Evolutionary conservation across 2,888 invertebrate genomes (phyloP), one percentile per base, ranked within the genome.

Genomic region (Plusia festucae): DNA sequence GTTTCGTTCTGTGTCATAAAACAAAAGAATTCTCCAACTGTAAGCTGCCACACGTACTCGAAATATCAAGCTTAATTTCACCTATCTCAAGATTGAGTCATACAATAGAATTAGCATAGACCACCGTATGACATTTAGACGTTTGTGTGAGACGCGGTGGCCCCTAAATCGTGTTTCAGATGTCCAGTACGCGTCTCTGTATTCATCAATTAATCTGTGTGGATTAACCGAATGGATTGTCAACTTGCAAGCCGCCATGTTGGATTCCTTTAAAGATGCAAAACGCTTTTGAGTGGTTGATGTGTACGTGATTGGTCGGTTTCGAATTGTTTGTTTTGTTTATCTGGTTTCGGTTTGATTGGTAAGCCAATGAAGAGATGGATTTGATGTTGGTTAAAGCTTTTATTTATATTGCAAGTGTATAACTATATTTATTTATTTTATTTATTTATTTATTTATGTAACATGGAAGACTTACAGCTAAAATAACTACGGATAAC

Each of bases 201-300:
- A 69, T 71, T 64, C 70, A 74, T 76, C 18, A 78, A 77, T 78
- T 74, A 78, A 78, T 72, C 22, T 64, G 46, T 60, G 61, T 52
- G 52, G 67, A 69, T 75, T 67, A 72, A 40, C 46, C 22, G 18
- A 71, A 74, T 74, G 74, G 70, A 77, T 77, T 63, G 77, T 53
- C 13, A 40, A 65, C 62, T 40, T 53, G 44, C 44, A 16, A 8
- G 56, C 15, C 15, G 53, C 68, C 68, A 65, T 76, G 20, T 65
- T 71, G 57, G 54, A 22, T 62, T 30, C 9, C 52, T 20, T 62
- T 60, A 51, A 65, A 76, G 59, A 63, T 75, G 53, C 22, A 63
- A 53, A 40, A 30, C 15, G 30, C n/a, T 13, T 16, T 53, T 22
- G 18, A 40, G 20, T 40, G 51, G 30, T 1, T 27, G 15, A 11